Base-by-base conservation (phyloP, 1,140 invertebrate genomes). In the Cephus cinctus region DNA sequence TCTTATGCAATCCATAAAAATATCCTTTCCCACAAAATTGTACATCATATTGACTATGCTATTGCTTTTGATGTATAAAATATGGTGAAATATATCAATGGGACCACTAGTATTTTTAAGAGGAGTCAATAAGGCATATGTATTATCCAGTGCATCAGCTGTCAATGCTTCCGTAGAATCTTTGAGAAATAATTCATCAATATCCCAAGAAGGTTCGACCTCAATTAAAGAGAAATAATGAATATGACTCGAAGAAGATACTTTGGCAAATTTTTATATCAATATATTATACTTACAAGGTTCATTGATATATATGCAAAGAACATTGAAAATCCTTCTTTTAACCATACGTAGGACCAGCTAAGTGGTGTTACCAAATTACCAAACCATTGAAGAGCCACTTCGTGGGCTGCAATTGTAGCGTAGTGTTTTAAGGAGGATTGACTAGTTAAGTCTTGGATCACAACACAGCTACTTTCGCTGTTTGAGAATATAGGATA, bases 61-160 rank as follows among this genome's bases (percentile, higher is more conserved):
- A 50, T 44, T 53, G 20, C 57, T 54, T 25, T 55, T 58, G 22
- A 47, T 23, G 22, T 59, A 54, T 11, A 46, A 25, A 5, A 38
- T 58, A 6, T 9, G 15, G n/a, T 39, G 12, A 27, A 45, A 41
- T 21, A 39, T 21, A 14, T 45, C 31, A 3, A 27, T 21, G 2
- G 16, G 20, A n/a, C 25, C 20, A 11, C 15, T 14, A 11, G 27
- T 34, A 60, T 84, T 66, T 34, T 80, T 75, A 14, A 86, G 79
- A 8, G 79, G 75, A 2, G 83, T 78, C 1, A 83, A 85, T 3
- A 86, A 81, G 11, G 82, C 83, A 67, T 85, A 83, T 8, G 81
- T 83, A 5, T 76, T 80, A 50, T 80, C 76, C 14, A 85, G 54
- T 0, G 81, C 67, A 56, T 85, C 83, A 9, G 83, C 60, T 0